Evolutionary conservation across 2,888 invertebrate species (phyloP), one percentile per base, ranked within the genome.

Genomic region (Minunthozetes semirufus): DNA sequence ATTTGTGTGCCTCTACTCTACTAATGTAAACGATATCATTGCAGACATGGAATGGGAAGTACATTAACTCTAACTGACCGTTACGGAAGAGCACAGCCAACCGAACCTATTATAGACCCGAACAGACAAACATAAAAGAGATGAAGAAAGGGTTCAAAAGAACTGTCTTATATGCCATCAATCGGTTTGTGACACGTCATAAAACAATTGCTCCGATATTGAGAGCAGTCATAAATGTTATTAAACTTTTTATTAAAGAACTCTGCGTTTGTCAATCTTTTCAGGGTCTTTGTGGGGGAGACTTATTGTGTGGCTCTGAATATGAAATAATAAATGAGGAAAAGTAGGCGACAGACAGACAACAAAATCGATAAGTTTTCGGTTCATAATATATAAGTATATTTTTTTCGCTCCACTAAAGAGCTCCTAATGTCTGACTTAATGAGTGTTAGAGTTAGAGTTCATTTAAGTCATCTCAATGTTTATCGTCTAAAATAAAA

Each of bases 21-120:
- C 33, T 63, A 63, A 63, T 63, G 63, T 63, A 63, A 63, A 27
- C 29, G 63, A 63, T 63, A 63, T 63, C 9, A 63, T 63, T 17
- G 38, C 15, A 13, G 22, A 68, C 68, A 68, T 68, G 38, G 42
- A 68, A 68, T 68, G 68, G 68, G 68, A 68, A 68, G 68, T 68
- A 33, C 68, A 68, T 68, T 46, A 38, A 68, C 38, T 46, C 42
- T 68, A 46, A 68, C 42, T 68, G 68, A 42, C 42, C 68, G 42
- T 11, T 22, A 22, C 29, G 46, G 68, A 25, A 68, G 19, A 46
- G 68, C 33, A 42, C n/a, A 42, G 22, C 9, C n/a, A 15, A 66
- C 13, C 19, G n/a, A 66, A 66, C 29, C 29, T 22, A 68, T 22
- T 46, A 42, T 33, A 42, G 42, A 68, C 22, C 33, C 42, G 8